Conservation (phyloP, 2,113 vertebrate species). For the Calidris pygmaea region DNA sequence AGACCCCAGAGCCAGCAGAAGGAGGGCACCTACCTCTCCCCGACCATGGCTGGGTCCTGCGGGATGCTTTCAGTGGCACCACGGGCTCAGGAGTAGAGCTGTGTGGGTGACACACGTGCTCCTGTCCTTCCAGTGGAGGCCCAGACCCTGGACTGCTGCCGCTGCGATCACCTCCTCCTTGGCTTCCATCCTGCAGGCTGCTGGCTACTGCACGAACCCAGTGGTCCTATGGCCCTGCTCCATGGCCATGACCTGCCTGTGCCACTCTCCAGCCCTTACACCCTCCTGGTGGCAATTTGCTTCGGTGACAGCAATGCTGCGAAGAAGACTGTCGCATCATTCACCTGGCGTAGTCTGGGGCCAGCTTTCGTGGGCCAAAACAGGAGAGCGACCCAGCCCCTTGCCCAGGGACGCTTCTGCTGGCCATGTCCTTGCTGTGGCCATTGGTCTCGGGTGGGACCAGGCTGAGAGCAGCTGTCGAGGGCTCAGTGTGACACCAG, state of each 20-base stretch:
- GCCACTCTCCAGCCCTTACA: not conserved
- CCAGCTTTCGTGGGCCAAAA: accelerated
- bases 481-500: not conserved
- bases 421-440: accelerated
- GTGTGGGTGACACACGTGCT: accelerated
- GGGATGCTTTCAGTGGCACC: accelerated
- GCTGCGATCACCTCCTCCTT: accelerated
- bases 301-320: not conserved
- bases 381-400: accelerated
- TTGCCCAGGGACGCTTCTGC: accelerated
- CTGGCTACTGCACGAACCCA: not conserved
- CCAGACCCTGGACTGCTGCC: accelerated
- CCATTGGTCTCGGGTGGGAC: accelerated
- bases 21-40: too few relatives aligned
- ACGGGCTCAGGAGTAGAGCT: accelerated
- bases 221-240: not conserved
- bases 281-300: accelerated
- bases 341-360: accelerated
- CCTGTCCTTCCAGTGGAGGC: accelerated
- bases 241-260: accelerated
- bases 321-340: accelerated
- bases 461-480: accelerated
- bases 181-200: not conserved
- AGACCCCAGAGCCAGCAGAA: not conserved
- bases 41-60: too few relatives aligned